phyloP scores from a whole-genome alignment of 2,888 invertebrate genomes.

The Alentia gelatinosa region DNA sequence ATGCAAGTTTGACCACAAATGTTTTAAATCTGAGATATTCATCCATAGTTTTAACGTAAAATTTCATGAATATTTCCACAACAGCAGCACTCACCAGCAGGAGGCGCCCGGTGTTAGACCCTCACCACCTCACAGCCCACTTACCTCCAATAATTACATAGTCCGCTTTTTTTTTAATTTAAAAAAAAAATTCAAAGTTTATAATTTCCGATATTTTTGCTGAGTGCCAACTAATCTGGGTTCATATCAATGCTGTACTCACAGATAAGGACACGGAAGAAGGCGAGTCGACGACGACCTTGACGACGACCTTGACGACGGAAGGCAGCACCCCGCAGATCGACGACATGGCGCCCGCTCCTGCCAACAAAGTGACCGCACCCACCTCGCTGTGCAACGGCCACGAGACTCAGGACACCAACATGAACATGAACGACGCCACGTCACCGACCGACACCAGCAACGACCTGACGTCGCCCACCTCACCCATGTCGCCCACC shows the following conservation, averaged over 20 bases:
- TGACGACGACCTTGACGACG: not conserved
- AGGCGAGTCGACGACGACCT: not conserved
- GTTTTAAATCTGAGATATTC: not conserved
- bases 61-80: no score
- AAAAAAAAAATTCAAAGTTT: no score
- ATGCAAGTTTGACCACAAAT: no score
- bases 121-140: no score
- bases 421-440: constrained; percentile 50
- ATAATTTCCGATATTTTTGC: no score
- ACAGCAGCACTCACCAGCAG: no score
- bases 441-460: not conserved
- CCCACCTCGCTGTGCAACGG: constrained; percentile 60
- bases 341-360: constrained; percentile 38
- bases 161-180: no score
- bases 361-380: not conserved
- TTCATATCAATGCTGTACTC: no score
- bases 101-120: no score
- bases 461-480: not conserved
- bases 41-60: not conserved
- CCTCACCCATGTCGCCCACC: not conserved
- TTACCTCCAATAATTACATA: no score
- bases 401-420: constrained; percentile 55
- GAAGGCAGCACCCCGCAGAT: not conserved
- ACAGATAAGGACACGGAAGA: not conserved
- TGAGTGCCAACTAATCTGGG: no score